Conservation (phyloP, 1,140 invertebrate genomes). For the Periplaneta americana region DNA sequence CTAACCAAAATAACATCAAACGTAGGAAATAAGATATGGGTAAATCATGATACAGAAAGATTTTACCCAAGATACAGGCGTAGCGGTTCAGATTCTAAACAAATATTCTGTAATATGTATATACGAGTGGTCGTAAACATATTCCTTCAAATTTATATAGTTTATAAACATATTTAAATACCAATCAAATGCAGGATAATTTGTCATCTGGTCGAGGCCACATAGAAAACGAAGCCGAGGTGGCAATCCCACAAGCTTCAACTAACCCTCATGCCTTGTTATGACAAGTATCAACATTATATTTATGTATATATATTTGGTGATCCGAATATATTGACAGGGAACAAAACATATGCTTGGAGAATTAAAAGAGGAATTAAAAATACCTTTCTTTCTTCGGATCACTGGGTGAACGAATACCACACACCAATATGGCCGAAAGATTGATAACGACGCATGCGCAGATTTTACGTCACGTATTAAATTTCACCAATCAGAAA, state of each 20-base stretch:
- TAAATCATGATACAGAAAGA: background rate
- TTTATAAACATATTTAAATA: background rate
- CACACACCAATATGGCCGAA: conserved; percentile 9
- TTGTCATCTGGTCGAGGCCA: background rate
- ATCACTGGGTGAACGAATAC: background rate
- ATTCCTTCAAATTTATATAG: background rate
- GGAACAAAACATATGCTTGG: background rate
- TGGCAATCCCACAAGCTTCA: background rate
- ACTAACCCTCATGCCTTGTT: too few relatives aligned
- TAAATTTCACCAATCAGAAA: background rate
- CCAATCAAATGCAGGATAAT: background rate
- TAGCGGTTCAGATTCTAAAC: background rate
- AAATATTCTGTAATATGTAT: background rate
- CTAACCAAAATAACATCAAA: background rate
- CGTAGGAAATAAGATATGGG: background rate
- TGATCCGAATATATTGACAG: background rate
- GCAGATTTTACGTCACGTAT: background rate
- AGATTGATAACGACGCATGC: background rate
- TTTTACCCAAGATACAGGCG: background rate
- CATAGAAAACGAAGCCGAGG: background rate
- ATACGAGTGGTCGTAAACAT: too few relatives aligned
- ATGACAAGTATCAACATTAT: background rate
- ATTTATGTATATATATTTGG: background rate
- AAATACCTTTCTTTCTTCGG: conserved; percentile 4
- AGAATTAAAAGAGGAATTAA: background rate